Evolutionary conservation across 2,888 invertebrate genomes (phyloP).

Genomic region (Acleris cristana): DNA sequence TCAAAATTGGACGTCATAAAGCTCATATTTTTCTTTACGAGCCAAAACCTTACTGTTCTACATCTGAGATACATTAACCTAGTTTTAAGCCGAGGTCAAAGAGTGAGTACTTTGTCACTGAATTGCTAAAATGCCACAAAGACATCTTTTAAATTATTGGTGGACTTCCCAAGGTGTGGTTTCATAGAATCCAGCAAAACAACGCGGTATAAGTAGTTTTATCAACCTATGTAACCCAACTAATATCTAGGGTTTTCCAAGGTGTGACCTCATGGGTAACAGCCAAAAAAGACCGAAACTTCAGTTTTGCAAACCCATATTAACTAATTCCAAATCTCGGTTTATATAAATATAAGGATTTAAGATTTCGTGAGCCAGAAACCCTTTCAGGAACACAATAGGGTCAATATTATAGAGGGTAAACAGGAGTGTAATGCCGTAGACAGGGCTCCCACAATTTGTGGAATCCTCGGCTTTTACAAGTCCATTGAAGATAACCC

Average conservation of each 20-base stretch:
- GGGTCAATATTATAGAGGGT: slow-evolving; percentile 32
- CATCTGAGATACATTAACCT: slow-evolving; percentile 75
- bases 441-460: slow-evolving; percentile 33
- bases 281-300: neutral
- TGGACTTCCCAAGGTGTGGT: slow-evolving; percentile 5
- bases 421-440: slow-evolving; percentile 30
- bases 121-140: slow-evolving; percentile 46
- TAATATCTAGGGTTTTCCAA: neutral
- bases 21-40: slow-evolving; percentile 56
- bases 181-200: slow-evolving; percentile 35
- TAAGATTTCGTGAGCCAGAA: slow-evolving; percentile 20
- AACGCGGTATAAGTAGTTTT: neutral
- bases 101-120: slow-evolving; percentile 60
- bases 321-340: slow-evolving; percentile 8
- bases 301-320: neutral
- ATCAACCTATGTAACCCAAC: slow-evolving; percentile 2
- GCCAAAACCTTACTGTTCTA: slow-evolving; percentile 66
- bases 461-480: slow-evolving; percentile 52
- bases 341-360: slow-evolving; percentile 18
- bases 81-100: slow-evolving; percentile 68
- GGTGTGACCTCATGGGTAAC: slow-evolving; percentile 32
- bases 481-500: slow-evolving; percentile 62
- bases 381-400: slow-evolving; percentile 33
- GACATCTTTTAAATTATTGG: slow-evolving; percentile 1
- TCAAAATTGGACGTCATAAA: slow-evolving; percentile 49